Percentiles rank a stretch among this genome's conserved stretches.
Evolutionary conservation across 2,888 invertebrate genomes (phyloP).

Genomic region (Sclerodermus sp.): DNA sequence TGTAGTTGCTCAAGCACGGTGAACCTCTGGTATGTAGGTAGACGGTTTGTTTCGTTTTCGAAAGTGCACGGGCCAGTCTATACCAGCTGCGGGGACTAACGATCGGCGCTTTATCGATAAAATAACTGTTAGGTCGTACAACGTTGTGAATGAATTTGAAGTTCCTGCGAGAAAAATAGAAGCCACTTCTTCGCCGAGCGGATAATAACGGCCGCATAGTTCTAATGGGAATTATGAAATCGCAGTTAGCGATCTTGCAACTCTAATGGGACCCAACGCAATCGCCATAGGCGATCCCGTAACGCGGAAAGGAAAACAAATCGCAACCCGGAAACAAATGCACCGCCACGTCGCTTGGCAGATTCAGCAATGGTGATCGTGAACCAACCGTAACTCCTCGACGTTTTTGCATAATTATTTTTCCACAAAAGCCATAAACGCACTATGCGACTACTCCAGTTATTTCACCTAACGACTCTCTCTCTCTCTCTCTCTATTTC

Average conservation of each 20-base stretch:
- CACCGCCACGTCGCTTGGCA: background rate
- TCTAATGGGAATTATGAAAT: background rate
- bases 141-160: too few relatives aligned
- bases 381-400: background rate
- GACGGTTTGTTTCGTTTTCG: constrained; percentile 17
- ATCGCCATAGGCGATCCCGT: background rate
- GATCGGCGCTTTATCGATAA: too few relatives aligned
- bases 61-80: constrained; percentile 20
- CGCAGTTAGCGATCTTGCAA: background rate
- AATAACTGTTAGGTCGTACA: too few relatives aligned
- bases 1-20: constrained; percentile 8
- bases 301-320: background rate
- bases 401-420: constrained; percentile 7
- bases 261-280: background rate
- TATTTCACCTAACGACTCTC: too few relatives aligned
- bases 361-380: background rate
- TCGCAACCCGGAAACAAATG: background rate
- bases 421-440: constrained; percentile 9
- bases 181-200: too few relatives aligned
- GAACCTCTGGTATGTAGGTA: constrained; percentile 18
- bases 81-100: too few relatives aligned
- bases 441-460: too few relatives aligned
- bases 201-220: background rate
- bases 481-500: constrained; percentile 10
- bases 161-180: too few relatives aligned